phyloP scores from a whole-genome alignment of 2,888 invertebrate species.

The Dicranocentrus wangi region DNA sequence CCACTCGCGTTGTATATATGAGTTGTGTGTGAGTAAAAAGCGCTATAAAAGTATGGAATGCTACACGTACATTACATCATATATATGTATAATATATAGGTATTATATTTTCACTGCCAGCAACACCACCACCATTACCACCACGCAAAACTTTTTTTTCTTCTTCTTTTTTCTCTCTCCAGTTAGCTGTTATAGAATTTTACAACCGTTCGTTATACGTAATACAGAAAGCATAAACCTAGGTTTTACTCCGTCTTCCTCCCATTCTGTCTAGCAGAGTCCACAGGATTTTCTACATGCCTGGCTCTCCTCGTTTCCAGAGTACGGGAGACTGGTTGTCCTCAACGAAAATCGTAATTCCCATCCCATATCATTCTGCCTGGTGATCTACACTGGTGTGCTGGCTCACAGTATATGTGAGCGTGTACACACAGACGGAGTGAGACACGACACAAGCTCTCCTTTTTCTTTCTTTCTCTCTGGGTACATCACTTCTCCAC shows the following conservation, averaged over 20 bases:
- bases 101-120: slow-evolving; percentile 40
- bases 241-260: too few species aligned
- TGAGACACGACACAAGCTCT: slow-evolving; percentile 30
- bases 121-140: slow-evolving; percentile 25
- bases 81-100: neutral
- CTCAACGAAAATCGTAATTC: slow-evolving; percentile 53
- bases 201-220: neutral
- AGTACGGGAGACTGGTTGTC: slow-evolving; percentile 10
- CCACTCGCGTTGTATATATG: neutral
- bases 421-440: slow-evolving; percentile 28
- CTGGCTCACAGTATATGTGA: neutral
- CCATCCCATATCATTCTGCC: slow-evolving; percentile 55
- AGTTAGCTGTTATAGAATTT: neutral
- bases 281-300: too few species aligned
- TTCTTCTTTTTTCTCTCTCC: neutral
- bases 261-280: neutral
- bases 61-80: neutral
- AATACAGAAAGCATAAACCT: too few species aligned
- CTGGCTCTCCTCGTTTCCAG: neutral
- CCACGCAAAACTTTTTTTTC: slow-evolving; percentile 33
- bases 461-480: slow-evolving; percentile 14
- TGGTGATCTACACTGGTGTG: slow-evolving; percentile 8
- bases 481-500: slow-evolving; percentile 15
- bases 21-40: neutral
- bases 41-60: neutral